Percentiles rank a stretch among this genome's conserved stretches.
Evolutionary conservation across 2,888 invertebrate species (phyloP).

Genomic region (Mimachlamys varia): DNA sequence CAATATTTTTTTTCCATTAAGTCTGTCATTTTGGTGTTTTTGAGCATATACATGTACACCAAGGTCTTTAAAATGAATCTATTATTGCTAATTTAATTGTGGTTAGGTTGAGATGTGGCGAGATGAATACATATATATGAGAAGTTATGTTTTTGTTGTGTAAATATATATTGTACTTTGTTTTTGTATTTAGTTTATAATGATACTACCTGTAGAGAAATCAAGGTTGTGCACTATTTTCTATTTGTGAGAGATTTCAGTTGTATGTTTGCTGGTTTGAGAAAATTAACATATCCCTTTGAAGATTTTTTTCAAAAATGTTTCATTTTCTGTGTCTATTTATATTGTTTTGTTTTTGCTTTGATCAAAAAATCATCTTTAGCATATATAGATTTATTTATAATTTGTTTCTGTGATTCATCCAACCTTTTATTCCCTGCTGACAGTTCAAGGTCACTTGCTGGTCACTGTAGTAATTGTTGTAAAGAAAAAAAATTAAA

Average conservation of each 20-base stretch:
- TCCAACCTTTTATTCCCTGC: neutral
- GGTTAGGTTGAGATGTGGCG: neutral
- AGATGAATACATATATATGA: conserved; percentile 21
- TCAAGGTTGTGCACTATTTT: conserved; percentile 24
- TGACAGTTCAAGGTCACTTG: neutral
- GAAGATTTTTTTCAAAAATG: neutral
- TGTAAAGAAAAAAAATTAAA: no score
- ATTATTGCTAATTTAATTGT: neutral
- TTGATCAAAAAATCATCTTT: conserved; percentile 21
- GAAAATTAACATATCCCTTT: conserved; percentile 25
- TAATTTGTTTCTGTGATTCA: conserved; percentile 20
- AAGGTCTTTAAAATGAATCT: neutral
- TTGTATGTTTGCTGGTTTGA: neutral
- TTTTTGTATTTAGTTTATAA: conserved; percentile 29
- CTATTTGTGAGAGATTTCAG: conserved; percentile 13
- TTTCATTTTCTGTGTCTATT: neutral
- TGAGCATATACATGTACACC: conserved; percentile 4
- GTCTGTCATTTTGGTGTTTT: conserved; percentile 18
- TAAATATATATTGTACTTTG: conserved; percentile 31
- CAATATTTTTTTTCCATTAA: neutral
- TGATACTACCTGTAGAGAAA: conserved; percentile 31
- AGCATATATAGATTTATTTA: conserved; percentile 24
- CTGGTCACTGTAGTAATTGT: neutral
- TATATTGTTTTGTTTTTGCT: conserved; percentile 33
- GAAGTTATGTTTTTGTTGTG: conserved; percentile 34